Conservation (phyloP, 1,140 invertebrate species). For the Lepidostoma basale region DNA sequence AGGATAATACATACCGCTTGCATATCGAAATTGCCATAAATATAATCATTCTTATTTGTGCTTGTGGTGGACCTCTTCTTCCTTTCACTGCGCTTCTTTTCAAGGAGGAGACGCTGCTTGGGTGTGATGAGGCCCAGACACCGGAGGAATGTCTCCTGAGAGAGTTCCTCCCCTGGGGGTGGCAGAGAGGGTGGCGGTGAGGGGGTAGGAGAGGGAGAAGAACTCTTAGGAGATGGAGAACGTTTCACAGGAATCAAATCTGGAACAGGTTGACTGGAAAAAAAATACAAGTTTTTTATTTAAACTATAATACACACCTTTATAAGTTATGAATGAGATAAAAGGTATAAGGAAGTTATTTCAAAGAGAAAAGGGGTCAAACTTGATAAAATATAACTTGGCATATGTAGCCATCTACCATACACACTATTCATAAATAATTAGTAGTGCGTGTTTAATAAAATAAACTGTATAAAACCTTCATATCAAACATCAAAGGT, state of each 20-base stretch:
- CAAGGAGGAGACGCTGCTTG: constrained; percentile 52
- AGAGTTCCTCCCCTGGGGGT: constrained; percentile 50
- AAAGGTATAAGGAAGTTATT: too few relatives aligned
- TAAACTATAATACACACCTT: too few relatives aligned
- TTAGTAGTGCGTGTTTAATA: too few relatives aligned
- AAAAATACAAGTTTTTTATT: not conserved
- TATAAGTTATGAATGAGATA: too few relatives aligned
- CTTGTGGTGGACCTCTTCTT: constrained; percentile 54
- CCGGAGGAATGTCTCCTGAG: constrained; percentile 56
- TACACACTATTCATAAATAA: too few relatives aligned
- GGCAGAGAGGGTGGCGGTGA: constrained; percentile 48
- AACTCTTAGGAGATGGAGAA: constrained; percentile 39
- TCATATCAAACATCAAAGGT: too few relatives aligned
- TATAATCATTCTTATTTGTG: constrained; percentile 57
- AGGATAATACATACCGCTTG: constrained; percentile 50
- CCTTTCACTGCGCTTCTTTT: constrained; percentile 56
- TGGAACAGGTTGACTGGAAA: not conserved
- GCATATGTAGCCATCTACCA: too few relatives aligned
- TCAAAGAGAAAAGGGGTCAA: too few relatives aligned
- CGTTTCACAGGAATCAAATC: not conserved
- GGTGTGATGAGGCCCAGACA: constrained; percentile 54
- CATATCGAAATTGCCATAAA: constrained; percentile 58
- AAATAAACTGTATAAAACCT: too few relatives aligned
- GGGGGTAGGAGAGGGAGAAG: constrained; percentile 49
- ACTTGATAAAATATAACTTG: too few relatives aligned